phyloP scores from a whole-genome alignment of 2,888 invertebrate genomes.

The Hipparchia sbordonii region DNA sequence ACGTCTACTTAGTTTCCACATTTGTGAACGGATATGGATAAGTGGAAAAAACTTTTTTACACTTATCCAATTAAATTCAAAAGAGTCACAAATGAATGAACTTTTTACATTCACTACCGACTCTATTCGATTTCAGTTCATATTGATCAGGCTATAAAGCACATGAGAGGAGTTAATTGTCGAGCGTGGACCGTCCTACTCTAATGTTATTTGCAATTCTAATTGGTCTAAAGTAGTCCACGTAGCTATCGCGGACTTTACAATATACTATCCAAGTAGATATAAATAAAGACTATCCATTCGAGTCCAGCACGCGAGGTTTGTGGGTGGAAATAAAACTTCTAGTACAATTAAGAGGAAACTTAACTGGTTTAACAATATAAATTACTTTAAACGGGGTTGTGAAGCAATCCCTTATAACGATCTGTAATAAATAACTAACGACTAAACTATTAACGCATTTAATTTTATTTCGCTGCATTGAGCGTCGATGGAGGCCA shows the following conservation, averaged over 20 bases:
- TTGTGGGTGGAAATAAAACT: slow-evolving; percentile 31
- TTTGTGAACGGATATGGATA: too few species aligned
- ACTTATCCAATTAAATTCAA: background rate
- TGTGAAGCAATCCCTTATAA: background rate
- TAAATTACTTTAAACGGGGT: slow-evolving; percentile 14
- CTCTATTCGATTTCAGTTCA: slow-evolving; percentile 22
- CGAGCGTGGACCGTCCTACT: slow-evolving; percentile 33
- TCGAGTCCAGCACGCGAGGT: slow-evolving; percentile 32
- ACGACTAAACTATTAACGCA: background rate
- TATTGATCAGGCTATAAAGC: slow-evolving; percentile 26
- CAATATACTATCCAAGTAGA: slow-evolving; percentile 22
- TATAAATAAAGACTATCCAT: slow-evolving; percentile 33
- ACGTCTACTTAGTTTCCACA: too few species aligned
- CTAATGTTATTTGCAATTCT: slow-evolving; percentile 42
- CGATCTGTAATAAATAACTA: background rate
- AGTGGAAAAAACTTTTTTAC: too few species aligned
- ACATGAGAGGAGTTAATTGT: slow-evolving; percentile 35
- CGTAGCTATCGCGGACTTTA: slow-evolving; percentile 29
- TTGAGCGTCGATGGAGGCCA: background rate
- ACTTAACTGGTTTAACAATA: slow-evolving; percentile 14
- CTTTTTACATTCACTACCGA: background rate
- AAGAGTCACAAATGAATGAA: background rate
- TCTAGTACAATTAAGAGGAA: slow-evolving; percentile 29
- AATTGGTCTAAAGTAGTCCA: slow-evolving; percentile 28
- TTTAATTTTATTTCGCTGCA: background rate